Base-by-base conservation (phyloP, 1,140 invertebrate species). In the Drosophila serrata region DNA sequence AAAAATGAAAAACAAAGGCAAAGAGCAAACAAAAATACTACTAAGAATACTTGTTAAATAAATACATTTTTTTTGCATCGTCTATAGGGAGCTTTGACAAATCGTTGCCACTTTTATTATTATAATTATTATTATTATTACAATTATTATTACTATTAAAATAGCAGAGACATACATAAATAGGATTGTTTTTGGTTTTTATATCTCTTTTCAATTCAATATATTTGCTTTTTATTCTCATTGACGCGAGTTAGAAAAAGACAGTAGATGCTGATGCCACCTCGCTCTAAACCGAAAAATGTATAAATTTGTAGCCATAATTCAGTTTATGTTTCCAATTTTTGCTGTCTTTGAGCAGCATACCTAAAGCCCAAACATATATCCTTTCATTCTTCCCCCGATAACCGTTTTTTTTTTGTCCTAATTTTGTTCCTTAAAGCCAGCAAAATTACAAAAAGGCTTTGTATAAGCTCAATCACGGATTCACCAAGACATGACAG, bases 201-300 rank as follows among this genome's bases (percentile, higher is more conserved):
- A 19, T 12, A 12, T 4, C 24, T 24, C 4, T 24, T 24, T 24
- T 24, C 4, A 24, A 24, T 24, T 24, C 4, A 4, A 4, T 24
- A 3, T 24, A 24, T 24, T 24, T 3, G 11, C 15, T 13, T 46
- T 37, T 37, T 22, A 17, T 17, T 37, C 35, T 45, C 57, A 13
- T 49, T 58, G 4, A 7, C 49, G 51, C 77, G 69, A 73, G 37
- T 79, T 79, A 79, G 75, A 79, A 65, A 79, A 74, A 53, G 68
- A 79, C 77, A 79, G 56, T 33, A 56, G 46, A 65, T 72, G 22
- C 43, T 29, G 19, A 5, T 40, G 61, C 42, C 35, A 35, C 56
- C 62, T 75, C 72, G 19, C 49, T 76, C 58, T 22, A 15, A 42
- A 9, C 15, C 24, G 27, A 48, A 35, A 19, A 48, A 39, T 35